Conservation (phyloP, 1,140 invertebrate genomes). For the Arion vulgaris region DNA sequence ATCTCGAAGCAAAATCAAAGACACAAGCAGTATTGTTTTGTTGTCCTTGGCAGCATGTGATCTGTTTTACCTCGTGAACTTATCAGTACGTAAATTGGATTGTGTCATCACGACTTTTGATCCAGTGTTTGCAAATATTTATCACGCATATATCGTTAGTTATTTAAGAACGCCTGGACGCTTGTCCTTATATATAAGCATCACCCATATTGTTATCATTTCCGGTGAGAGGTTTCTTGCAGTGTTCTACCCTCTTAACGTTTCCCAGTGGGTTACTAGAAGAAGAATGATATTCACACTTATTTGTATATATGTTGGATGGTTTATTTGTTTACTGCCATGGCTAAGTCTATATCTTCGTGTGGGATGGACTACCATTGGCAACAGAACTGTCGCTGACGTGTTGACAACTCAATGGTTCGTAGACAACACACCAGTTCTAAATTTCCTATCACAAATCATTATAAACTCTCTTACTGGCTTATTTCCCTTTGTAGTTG, state of each 20-base stretch:
- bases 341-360: not conserved
- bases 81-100: not conserved
- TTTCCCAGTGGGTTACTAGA: not conserved
- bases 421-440: not conserved
- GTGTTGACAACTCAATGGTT: not conserved
- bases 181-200: not conserved
- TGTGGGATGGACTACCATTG: not conserved
- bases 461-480: not conserved
- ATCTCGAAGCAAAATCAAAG: not conserved
- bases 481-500: not conserved
- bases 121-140: not conserved
- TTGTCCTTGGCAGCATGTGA: not conserved
- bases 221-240: not conserved
- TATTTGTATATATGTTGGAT: not conserved
- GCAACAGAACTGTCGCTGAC: not conserved
- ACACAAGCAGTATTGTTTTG: not conserved
- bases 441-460: not conserved
- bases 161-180: not conserved
- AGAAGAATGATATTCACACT: not conserved
- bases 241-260: not conserved
- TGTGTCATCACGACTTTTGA: not conserved
- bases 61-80: not conserved
- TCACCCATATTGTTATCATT: not conserved
- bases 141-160: not conserved
- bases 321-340: not conserved